Conservation (phyloP, 2,888 invertebrate genomes). For the Noctua fimbriata region DNA sequence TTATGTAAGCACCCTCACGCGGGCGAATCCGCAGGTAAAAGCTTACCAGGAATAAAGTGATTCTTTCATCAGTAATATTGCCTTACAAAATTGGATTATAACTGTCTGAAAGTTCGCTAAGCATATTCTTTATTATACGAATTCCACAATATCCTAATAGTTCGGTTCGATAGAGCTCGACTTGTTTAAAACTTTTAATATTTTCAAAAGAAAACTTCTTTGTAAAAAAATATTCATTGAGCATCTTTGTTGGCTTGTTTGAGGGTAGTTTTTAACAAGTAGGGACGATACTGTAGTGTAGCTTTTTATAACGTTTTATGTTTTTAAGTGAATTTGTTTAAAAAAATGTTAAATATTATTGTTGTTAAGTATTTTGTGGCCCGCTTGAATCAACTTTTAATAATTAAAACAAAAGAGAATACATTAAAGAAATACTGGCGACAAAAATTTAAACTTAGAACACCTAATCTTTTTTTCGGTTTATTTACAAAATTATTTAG, state of each 20-base stretch:
- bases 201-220: conserved; percentile 42
- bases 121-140: conserved; percentile 17
- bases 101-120: conserved; percentile 28
- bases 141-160: conserved; percentile 22
- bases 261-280: conserved; percentile 46
- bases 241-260: conserved; percentile 14
- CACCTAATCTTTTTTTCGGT: not conserved
- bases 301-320: conserved; percentile 9
- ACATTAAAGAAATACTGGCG: not conserved
- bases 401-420: not conserved
- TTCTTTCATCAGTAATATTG: conserved; percentile 35
- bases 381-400: not conserved
- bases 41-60: conserved; percentile 13
- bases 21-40: not conserved
- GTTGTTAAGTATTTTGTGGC: not conserved
- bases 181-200: conserved; percentile 51
- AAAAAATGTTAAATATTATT: not conserved
- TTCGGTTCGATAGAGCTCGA: conserved; percentile 18
- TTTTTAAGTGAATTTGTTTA: not conserved
- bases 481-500: not conserved
- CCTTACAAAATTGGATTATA: conserved; percentile 37
- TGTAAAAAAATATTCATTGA: conserved; percentile 48
- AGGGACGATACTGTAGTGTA: conserved; percentile 11
- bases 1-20: no score
- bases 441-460: not conserved